Percentiles rank a stretch among this genome's conserved stretches.
Conservation (phyloP, 1,140 invertebrate genomes). For the Drosophila pseudoananassae region DNA sequence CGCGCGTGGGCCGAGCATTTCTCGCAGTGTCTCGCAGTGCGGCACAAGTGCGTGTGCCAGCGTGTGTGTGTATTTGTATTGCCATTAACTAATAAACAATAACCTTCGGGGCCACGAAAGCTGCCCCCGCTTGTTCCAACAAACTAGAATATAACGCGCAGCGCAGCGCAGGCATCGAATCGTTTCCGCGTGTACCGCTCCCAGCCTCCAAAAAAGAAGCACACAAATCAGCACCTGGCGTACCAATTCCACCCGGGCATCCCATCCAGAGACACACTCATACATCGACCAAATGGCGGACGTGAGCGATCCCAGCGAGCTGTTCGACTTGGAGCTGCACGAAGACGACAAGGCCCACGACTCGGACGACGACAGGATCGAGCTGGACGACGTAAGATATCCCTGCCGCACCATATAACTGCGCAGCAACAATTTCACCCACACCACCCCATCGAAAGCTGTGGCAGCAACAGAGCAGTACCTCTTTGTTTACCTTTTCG, state of each 20-base stretch:
- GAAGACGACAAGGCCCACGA: conserved; percentile 89
- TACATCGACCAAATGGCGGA: conserved; percentile 87
- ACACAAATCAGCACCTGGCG: not conserved
- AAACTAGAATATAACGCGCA: conserved; percentile 57
- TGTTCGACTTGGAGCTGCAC: conserved; percentile 95
- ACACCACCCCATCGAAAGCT: conserved; percentile 1
- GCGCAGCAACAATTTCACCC: conserved; percentile 51
- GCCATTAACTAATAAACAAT: conserved; percentile 82
- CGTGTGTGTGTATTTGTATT: conserved; percentile 66
- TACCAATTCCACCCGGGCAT: conserved; percentile 2
- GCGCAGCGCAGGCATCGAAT: conserved; percentile 23
- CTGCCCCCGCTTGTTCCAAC: conserved; percentile 51
- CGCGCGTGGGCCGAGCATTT: conserved; percentile 43
- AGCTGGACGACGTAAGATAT: conserved; percentile 90
- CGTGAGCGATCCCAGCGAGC: conserved; percentile 84
- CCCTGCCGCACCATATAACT: conserved; percentile 42
- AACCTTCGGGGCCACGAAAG: conserved; percentile 69
- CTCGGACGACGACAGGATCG: conserved; percentile 93
- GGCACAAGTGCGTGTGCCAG: conserved; percentile 43
- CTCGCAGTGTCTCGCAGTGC: conserved; percentile 31
- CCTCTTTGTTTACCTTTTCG: conserved; percentile 59
- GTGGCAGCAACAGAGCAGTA: not conserved
- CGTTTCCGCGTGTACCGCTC: conserved; percentile 56
- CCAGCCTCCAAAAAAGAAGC: not conserved
- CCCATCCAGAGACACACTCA: conserved; percentile 1